Evolutionary conservation across 2,888 invertebrate genomes (phyloP).

Genomic region (Amphimallon solstitiale): DNA sequence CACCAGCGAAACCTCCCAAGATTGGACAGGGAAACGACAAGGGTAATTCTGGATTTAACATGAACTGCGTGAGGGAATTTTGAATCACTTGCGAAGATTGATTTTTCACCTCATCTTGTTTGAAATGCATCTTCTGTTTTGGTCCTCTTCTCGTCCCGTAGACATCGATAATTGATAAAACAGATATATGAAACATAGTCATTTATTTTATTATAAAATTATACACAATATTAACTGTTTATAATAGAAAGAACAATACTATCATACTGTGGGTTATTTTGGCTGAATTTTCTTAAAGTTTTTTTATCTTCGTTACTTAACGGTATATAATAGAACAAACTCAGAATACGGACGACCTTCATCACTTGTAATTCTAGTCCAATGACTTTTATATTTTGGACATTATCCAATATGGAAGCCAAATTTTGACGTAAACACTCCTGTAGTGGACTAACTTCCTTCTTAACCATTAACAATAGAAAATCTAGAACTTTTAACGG

Average conservation of each 20-base stretch:
- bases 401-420: constrained; percentile 61
- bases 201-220: too few species aligned
- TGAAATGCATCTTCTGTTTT: constrained; percentile 65
- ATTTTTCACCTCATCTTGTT: background rate
- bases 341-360: constrained; percentile 13
- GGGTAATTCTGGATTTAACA: constrained; percentile 48
- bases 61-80: constrained; percentile 45
- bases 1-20: constrained; percentile 50
- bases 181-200: too few species aligned
- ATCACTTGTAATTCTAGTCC: background rate
- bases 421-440: constrained; percentile 63
- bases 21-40: constrained; percentile 50
- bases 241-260: too few species aligned
- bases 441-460: constrained; percentile 67
- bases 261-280: too few species aligned
- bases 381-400: background rate
- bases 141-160: constrained; percentile 91
- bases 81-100: constrained; percentile 21
- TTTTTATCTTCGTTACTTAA: background rate
- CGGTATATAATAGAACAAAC: constrained; percentile 18
- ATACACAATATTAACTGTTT: too few species aligned
- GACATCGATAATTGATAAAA: constrained; percentile 86
- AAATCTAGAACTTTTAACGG: constrained; percentile 67
- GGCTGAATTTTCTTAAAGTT: background rate
- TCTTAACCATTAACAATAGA: constrained; percentile 69